phyloP scores from a whole-genome alignment of 2,888 invertebrate species.

The Rotaria sp. region DNA sequence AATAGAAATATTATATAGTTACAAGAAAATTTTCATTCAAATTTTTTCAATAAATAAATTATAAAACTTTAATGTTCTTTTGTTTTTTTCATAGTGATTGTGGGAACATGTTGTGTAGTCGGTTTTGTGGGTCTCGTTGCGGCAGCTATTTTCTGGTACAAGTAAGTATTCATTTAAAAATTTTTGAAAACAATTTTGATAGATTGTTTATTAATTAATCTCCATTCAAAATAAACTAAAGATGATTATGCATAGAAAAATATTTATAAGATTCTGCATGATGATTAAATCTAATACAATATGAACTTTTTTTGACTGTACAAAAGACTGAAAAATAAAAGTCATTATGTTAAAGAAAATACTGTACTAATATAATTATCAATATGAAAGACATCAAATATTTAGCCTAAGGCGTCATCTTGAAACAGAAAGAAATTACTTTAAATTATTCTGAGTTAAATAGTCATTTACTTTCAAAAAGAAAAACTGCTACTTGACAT shows the following conservation, averaged over 20 bases:
- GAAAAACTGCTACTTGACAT: no score
- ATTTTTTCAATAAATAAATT: no score
- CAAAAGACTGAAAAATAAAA: background rate
- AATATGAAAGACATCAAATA: background rate
- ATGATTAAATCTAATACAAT: background rate
- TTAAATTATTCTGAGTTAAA: no score
- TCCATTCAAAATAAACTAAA: background rate
- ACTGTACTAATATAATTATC: background rate
- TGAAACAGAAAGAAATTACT: background rate
- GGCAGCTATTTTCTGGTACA: conserved; percentile 63
- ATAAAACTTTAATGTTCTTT: no score
- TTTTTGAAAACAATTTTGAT: background rate
- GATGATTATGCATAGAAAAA: background rate
- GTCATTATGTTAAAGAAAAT: background rate
- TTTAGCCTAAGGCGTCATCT: no score
- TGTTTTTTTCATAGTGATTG: conserved; percentile 55
- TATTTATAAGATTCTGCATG: background rate
- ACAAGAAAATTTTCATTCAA: no score
- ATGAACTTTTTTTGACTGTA: background rate
- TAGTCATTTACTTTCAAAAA: no score
- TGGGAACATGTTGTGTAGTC: conserved; percentile 62
- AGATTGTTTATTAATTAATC: background rate
- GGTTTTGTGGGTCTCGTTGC: conserved; percentile 61
- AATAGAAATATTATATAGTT: no score
- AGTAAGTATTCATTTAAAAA: conserved; percentile 54